These are phyloP conservation scores for Bombus huntii DNA, from an alignment of 1,140 invertebrate species.

Conservation along the genomic window DNA sequence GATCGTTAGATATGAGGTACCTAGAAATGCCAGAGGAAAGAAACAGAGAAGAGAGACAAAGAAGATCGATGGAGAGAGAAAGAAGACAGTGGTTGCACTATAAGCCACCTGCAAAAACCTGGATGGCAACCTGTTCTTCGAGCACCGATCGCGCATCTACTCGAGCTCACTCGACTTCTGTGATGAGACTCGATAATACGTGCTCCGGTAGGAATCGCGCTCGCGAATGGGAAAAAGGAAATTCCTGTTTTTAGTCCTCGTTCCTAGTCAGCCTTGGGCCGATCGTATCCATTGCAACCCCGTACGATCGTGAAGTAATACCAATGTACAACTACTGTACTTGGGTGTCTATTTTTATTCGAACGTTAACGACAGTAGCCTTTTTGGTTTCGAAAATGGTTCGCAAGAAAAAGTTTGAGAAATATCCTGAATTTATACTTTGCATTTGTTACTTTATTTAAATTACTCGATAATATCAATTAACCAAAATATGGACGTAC, in stretches of 20 bases:
- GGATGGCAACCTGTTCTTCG: slow-evolving; percentile 68
- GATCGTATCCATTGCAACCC: neutral
- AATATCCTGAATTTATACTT: neutral
- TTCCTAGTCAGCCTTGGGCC: neutral
- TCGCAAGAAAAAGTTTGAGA: neutral
- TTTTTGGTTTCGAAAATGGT: neutral
- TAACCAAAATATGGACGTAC: too few relatives aligned
- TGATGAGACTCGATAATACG: slow-evolving; percentile 62
- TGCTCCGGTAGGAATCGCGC: slow-evolving; percentile 41
- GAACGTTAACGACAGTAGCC: neutral
- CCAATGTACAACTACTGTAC: neutral
- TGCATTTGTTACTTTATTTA: too few relatives aligned
- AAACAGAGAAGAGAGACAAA: neutral
- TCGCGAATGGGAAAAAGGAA: slow-evolving; percentile 41
- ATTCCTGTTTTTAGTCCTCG: slow-evolving; percentile 35
- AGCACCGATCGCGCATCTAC: slow-evolving; percentile 51
- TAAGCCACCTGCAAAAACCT: slow-evolving; percentile 68
- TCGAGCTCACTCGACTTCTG: slow-evolving; percentile 36
- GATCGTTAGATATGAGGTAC: slow-evolving; percentile 66
- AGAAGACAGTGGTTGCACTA: slow-evolving; percentile 58
- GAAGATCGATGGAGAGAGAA: neutral
- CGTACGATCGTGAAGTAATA: neutral
- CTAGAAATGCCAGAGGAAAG: slow-evolving; percentile 58
- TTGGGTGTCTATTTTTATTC: slow-evolving; percentile 2
- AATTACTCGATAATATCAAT: too few relatives aligned